Base-by-base conservation (phyloP, 2,888 invertebrate species). In the Autographa gamma region DNA sequence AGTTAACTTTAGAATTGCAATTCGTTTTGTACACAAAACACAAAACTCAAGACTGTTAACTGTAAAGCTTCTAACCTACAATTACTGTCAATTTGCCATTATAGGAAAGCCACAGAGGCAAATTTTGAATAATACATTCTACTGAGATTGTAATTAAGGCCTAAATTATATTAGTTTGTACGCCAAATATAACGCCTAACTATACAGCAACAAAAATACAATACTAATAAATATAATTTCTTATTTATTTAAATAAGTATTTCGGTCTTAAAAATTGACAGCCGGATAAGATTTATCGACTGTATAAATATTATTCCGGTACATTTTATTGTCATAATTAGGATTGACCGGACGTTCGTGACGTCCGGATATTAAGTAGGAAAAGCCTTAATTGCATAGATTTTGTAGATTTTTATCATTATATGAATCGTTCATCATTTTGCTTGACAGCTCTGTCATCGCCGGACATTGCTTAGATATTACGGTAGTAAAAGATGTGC, bases 391-490 rank as follows among this genome's bases (percentile, higher is more conserved):
- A 64, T 56, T 74, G 59, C 58, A 56, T 60, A 31, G 19, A 43
- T 25, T 61, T 61, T 19, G 63, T 32, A 62, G 43, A 48, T 48
- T 48, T 52, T 65, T 77, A 63, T 65, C 32, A 67, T 41, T 52
- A 63, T 48, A 48, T n/a, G 60, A 32, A 48, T 66, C 71, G 66
- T 78, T 75, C 58, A 78, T 78, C 75, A 75, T 67, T 25, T 25
- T 18, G 38, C 60, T 66, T 18, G 77, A 69, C 69, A 66, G 69
- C 18, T 9, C n/a, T 65, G 62, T 75, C 77, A 62, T 63, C 63
- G 68, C 60, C 77, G 71, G 71, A 77, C 68, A 77, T 77, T 77
- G 32, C 13, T 19, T 25, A 56, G 54, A 56, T 25, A 25, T 25
- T 11, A 56, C 54, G 13, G 54, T 56, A 56, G n/a, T 48, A 48